Percentiles rank a stretch among this genome's conserved stretches.
phyloP scores from a whole-genome alignment of 37 sponge, comb jelly and placozoan species.

The Geodia barretti region DNA sequence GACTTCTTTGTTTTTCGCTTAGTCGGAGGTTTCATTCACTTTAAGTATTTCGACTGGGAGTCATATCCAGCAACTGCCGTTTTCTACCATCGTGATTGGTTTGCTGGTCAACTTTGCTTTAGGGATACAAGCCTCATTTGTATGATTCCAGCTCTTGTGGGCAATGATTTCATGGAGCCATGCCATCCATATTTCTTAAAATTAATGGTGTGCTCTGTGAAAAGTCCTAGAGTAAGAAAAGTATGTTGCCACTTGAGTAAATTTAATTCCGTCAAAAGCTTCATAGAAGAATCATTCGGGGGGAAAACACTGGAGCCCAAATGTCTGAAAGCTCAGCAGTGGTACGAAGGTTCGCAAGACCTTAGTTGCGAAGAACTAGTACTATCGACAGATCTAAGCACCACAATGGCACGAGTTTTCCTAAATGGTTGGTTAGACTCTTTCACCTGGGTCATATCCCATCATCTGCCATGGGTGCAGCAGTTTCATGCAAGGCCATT shows the following conservation, averaged over 20 bases:
- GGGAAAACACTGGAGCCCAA: background rate
- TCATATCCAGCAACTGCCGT: slow-evolving; percentile 34
- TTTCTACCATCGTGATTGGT: slow-evolving; percentile 28
- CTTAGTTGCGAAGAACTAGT: background rate
- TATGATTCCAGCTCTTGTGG: slow-evolving; percentile 57
- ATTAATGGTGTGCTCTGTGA: background rate
- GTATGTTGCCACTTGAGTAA: background rate
- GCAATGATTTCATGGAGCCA: slow-evolving; percentile 57
- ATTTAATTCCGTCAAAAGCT: background rate
- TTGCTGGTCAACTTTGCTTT: slow-evolving; percentile 23
- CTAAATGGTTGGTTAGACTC: slow-evolving; percentile 29
- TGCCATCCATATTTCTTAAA: background rate
- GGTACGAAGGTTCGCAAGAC: background rate
- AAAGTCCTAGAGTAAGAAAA: background rate
- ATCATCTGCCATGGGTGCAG: background rate
- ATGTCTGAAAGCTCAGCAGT: background rate
- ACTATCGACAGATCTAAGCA: slow-evolving; percentile 10
- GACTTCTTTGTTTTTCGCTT: slow-evolving; percentile 82
- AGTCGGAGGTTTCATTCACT: slow-evolving; percentile 61
- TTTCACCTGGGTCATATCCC: slow-evolving; percentile 27
- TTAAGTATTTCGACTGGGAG: slow-evolving; percentile 51
- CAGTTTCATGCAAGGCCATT: slow-evolving; percentile 7
- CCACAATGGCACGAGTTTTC: background rate
- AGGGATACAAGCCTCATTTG: slow-evolving; percentile 16
- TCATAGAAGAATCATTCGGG: background rate